A percentile compares a stretch with the other conserved stretches of the same genome.
Conservation (phyloP, 35 echinoderm and acorn worm species). For the Eucidaris tribuloides region DNA sequence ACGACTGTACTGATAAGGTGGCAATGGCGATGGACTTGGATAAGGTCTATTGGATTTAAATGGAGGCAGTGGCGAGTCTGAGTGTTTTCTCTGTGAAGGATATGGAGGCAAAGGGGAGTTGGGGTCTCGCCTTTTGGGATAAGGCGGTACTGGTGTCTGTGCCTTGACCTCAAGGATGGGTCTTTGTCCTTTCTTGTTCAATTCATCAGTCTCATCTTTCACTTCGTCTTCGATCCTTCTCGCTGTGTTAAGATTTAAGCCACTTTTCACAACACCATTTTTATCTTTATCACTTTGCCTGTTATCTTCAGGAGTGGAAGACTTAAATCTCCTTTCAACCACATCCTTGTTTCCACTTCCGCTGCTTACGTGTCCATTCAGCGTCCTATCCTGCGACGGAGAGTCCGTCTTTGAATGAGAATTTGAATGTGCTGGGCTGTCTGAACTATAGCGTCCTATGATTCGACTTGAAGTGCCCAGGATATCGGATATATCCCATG, state of each 20-base stretch:
- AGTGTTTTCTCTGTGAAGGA: not conserved
- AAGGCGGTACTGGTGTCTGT: not conserved
- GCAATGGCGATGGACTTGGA: not conserved
- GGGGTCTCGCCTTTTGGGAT: conserved; percentile 3
- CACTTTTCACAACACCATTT: not conserved
- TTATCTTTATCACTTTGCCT: not conserved
- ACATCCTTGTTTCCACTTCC: not conserved
- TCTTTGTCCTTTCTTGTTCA: not conserved
- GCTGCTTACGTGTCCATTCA: not conserved
- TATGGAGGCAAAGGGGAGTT: conserved; percentile 15
- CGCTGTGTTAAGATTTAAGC: not conserved
- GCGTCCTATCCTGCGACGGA: not conserved
- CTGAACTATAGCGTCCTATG: not conserved
- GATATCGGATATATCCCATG: conserved; percentile 19
- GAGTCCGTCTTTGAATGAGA: no score
- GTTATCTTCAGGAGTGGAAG: conserved; percentile 3
- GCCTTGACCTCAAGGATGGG: not conserved
- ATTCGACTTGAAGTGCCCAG: conserved; percentile 12
- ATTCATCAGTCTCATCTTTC: not conserved
- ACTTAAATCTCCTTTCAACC: not conserved
- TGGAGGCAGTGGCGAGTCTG: conserved; percentile 5
- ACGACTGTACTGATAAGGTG: not conserved
- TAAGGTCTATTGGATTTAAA: not conserved
- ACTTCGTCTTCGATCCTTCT: not conserved
- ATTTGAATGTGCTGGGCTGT: not conserved